Conservation (phyloP, 2,888 invertebrate species). For the Epinotia nisella region DNA sequence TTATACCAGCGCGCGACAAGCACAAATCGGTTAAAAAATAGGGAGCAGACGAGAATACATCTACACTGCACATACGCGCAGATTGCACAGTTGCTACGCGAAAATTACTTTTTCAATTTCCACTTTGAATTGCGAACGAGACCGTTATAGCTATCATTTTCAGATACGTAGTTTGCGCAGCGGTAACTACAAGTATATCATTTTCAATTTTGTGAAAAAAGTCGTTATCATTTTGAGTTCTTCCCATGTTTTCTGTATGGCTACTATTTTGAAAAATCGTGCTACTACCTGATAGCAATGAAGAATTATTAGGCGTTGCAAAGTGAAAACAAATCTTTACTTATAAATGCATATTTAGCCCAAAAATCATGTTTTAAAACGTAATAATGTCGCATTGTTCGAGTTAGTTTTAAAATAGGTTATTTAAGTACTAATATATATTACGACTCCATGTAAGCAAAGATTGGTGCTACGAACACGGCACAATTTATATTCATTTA, state of each 20-base stretch:
- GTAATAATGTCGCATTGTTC: neutral
- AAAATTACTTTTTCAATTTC: neutral
- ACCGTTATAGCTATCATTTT: neutral
- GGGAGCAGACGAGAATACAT: neutral
- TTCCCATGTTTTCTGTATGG: neutral
- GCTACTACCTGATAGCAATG: no score
- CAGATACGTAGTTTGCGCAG: neutral
- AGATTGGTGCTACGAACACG: neutral
- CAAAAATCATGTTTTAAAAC: neutral
- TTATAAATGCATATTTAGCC: no score
- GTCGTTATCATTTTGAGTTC: neutral
- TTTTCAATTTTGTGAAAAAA: neutral
- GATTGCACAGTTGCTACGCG: neutral
- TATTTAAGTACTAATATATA: neutral
- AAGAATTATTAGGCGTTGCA: neutral
- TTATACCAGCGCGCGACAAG: neutral
- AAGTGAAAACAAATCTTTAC: neutral
- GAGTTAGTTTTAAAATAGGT: neutral
- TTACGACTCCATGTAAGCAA: neutral
- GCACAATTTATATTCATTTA: slow-evolving; percentile 34
- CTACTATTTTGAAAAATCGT: neutral
- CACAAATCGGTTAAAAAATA: neutral
- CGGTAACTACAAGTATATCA: neutral
- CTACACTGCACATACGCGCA: neutral
- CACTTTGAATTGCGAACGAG: neutral